Percentiles rank a stretch among this genome's conserved stretches.
Conservation (phyloP, 2,888 invertebrate species). For the Parthenolecanium corni region DNA sequence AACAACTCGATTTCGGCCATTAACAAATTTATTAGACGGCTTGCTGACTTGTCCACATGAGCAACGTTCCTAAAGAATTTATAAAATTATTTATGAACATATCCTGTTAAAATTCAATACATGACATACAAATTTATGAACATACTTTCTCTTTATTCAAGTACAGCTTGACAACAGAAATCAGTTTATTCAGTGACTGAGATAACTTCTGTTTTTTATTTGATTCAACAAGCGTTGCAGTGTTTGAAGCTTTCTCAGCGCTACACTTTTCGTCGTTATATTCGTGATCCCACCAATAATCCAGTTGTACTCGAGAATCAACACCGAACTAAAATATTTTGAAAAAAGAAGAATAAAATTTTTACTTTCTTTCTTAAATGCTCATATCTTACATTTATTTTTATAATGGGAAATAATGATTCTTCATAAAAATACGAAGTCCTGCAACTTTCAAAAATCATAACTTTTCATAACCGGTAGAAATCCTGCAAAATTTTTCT, state of each 20-base stretch:
- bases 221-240: conserved; percentile 14
- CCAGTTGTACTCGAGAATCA: conserved; percentile 60
- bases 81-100: not conserved
- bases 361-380: too few relatives aligned
- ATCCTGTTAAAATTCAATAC: not conserved
- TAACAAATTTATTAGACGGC: conserved; percentile 18
- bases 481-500: too few relatives aligned
- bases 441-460: too few relatives aligned
- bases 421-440: too few relatives aligned
- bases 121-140: conserved; percentile 5
- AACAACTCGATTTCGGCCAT: conserved; percentile 6
- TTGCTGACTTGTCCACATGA: conserved; percentile 48
- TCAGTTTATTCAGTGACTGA: conserved; percentile 38
- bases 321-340: conserved; percentile 49
- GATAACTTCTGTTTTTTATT: conserved; percentile 28
- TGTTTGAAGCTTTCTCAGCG: not conserved
- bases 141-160: conserved; percentile 36
- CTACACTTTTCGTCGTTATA: conserved; percentile 1
- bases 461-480: too few relatives aligned
- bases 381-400: too few relatives aligned
- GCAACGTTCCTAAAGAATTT: conserved; percentile 39
- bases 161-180: conserved; percentile 42
- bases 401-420: too few relatives aligned
- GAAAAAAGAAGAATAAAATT: conserved; percentile 11
- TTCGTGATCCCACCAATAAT: conserved; percentile 64